phyloP scores from a whole-genome alignment of 2,888 invertebrate genomes.

The Anaspis maculata region DNA sequence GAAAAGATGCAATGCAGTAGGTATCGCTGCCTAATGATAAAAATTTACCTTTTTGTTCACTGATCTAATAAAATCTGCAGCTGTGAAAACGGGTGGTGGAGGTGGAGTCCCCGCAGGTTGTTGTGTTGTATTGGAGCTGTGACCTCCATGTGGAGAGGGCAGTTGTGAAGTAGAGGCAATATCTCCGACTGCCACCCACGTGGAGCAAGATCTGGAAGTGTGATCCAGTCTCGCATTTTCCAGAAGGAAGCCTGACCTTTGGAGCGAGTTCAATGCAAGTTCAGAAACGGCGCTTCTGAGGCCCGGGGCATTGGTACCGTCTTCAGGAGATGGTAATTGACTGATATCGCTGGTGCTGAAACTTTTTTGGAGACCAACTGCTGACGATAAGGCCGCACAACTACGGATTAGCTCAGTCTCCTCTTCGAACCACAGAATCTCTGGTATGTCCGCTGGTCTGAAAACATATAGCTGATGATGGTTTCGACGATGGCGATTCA shows the following conservation, averaged over 20 bases:
- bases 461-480: too few relatives aligned
- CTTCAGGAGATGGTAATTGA: slow-evolving; percentile 49
- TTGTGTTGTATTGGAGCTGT: slow-evolving; percentile 26
- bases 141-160: slow-evolving; percentile 72
- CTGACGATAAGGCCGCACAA: slow-evolving; percentile 71
- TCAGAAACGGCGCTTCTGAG: slow-evolving; percentile 47
- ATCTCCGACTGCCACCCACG: slow-evolving; percentile 81
- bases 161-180: slow-evolving; percentile 67
- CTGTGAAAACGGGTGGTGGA: slow-evolving; percentile 51
- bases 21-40: too few relatives aligned
- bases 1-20: too few relatives aligned
- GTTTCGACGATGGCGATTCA: too few relatives aligned
- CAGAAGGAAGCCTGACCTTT: slow-evolving; percentile 46
- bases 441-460: slow-evolving; percentile 54
- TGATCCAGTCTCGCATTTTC: slow-evolving; percentile 52
- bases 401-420: slow-evolving; percentile 72
- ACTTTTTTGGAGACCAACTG: slow-evolving; percentile 72
- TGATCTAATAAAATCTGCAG: slow-evolving; percentile 62
- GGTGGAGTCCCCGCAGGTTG: slow-evolving; percentile 29
- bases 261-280: slow-evolving; percentile 50
- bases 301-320: slow-evolving; percentile 34
- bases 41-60: slow-evolving; percentile 72
- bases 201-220: slow-evolving; percentile 64
- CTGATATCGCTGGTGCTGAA: slow-evolving; percentile 76
- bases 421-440: slow-evolving; percentile 61